Percentiles rank a stretch among this genome's conserved stretches.
Conservation (phyloP, 2,113 vertebrate genomes). For the Neolamprologus sp. region DNA sequence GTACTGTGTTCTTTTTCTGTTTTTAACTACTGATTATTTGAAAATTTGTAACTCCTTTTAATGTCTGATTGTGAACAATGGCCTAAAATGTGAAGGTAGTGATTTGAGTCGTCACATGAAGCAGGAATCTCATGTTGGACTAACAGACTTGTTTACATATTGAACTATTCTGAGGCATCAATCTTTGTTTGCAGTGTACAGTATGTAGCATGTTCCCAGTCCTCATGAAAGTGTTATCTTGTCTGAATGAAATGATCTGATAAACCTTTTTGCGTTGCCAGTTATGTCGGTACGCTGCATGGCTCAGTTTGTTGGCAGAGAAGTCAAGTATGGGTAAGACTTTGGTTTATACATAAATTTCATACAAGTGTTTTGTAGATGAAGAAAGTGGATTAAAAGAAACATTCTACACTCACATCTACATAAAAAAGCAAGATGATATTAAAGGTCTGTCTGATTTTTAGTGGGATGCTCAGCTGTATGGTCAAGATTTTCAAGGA, state of each 20-base stretch:
- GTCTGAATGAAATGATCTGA: not conserved
- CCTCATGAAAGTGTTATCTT: not conserved
- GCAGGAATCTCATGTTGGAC: not conserved
- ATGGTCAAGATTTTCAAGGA: constrained; percentile 81
- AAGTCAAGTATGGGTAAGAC: constrained; percentile 81
- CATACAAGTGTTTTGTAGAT: not conserved
- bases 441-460: not conserved
- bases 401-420: not conserved
- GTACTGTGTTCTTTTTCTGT: not conserved
- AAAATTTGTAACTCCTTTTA: not conserved
- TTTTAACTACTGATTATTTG: not conserved
- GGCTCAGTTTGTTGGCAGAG: constrained; percentile 87
- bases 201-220: not conserved
- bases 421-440: not conserved
- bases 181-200: not conserved
- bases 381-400: not conserved
- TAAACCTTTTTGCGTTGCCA: constrained; percentile 34
- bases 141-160: not conserved
- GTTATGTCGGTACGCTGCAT: constrained; percentile 86
- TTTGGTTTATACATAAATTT: not conserved
- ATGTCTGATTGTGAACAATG: not conserved
- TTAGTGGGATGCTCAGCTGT: constrained; percentile 78
- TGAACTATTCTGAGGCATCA: not conserved
- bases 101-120: not conserved
- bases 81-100: not conserved